Base-by-base conservation (phyloP, 2,888 invertebrate species). In the Yponomeuta malinellus region DNA sequence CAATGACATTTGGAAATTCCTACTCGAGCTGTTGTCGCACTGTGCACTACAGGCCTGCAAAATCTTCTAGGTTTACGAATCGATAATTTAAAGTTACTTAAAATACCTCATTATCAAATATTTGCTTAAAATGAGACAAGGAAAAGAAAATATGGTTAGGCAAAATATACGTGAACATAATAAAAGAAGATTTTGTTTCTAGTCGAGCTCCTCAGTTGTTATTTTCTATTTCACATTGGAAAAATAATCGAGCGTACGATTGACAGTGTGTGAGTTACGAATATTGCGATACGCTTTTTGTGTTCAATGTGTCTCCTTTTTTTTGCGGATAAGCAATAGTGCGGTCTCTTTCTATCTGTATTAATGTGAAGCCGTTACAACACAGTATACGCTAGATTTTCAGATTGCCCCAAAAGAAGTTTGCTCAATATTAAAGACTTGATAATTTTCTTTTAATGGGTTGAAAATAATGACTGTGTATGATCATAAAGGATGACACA, bases 281-380 rank as follows among this genome's bases (percentile, higher is more conserved):
- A 15, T 23, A 23, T 59, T 59, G 52, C 80, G 74, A 64, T 64
- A 33, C 33, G 65, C 33, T 31, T 83, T 81, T 77, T 48, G 83
- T 63, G n/a, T 59, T 63, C 63, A n/a, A 29, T 64, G 76, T 76
- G 74, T 88, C 88, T 83, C 85, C 71, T 78, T 89, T 84, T 80
- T 74, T 74, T 75, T 73, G 80, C 78, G 80, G 82, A 81, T 81
- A 84, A 83, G 78, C 81, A 73, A 82, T 89, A 86, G 75, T 76
- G 77, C 76, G 79, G 80, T 90, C 89, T 84, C 90, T 79, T 77
- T 90, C 87, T 89, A 83, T 88, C 88, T 87, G 87, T 85, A 84
- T 85, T 84, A 84, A 64, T 65, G 85, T 85, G 86, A 87, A 87
- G 85, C 82, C 79, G 82, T 83, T 81, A 81, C 77, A 80, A 70